Evolutionary conservation across 2,888 invertebrate species (phyloP).

Genomic region (Escarpia spicata): DNA sequence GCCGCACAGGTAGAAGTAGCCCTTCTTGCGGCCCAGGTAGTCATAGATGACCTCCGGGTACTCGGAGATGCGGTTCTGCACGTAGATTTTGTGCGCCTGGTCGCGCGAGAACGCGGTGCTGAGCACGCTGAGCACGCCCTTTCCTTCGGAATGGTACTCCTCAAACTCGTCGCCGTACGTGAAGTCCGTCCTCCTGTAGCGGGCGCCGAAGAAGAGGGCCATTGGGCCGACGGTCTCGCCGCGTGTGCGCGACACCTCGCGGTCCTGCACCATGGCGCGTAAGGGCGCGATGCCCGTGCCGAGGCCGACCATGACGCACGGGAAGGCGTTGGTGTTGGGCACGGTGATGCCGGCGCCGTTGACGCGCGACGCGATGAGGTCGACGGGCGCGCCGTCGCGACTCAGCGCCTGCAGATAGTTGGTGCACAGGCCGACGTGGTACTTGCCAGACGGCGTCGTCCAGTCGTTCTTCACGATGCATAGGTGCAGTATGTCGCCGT

Average conservation of each 20-base stretch:
- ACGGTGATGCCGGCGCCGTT: conserved; percentile 44
- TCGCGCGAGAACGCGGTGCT: conserved; percentile 41
- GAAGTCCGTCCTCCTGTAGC: conserved; percentile 42
- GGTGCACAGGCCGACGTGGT: conserved; percentile 37
- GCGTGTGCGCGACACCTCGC: conserved; percentile 38
- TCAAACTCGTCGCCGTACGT: conserved; percentile 46
- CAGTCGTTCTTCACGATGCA: conserved; percentile 46
- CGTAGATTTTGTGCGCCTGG: conserved; percentile 46
- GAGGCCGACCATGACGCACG: conserved; percentile 44
- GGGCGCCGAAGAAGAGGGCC: conserved; percentile 45
- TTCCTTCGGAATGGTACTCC: conserved; percentile 41
- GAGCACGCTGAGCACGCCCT: conserved; percentile 40
- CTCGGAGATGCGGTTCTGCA: conserved; percentile 43
- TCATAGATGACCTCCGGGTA: conserved; percentile 44
- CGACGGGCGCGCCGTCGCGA: conserved; percentile 31
- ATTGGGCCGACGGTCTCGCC: conserved; percentile 43
- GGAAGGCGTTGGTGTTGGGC: conserved; percentile 40
- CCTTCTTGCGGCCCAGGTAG: conserved; percentile 42
- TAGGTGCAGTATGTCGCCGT: conserved; percentile 41
- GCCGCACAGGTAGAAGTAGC: conserved; percentile 47
- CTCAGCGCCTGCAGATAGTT: conserved; percentile 34
- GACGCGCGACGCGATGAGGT: conserved; percentile 39
- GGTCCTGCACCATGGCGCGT: conserved; percentile 43
- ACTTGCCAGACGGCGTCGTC: conserved; percentile 37
- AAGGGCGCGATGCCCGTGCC: conserved; percentile 46